phyloP scores from a whole-genome alignment of 2,113 vertebrate species.

The Pelmatolapia mariae region DNA sequence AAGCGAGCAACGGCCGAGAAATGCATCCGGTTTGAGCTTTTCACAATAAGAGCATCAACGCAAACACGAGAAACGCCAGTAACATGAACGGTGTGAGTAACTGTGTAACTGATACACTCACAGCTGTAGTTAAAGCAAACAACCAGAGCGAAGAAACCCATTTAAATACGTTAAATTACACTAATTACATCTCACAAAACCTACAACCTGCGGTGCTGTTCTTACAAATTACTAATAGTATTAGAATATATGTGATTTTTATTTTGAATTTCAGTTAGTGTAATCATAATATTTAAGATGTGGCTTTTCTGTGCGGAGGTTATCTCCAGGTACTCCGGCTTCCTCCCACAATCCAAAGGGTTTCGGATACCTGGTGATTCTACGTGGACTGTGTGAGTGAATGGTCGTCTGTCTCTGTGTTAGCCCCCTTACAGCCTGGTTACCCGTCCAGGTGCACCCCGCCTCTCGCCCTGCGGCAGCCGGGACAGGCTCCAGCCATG shows the following conservation, averaged over 20 bases:
- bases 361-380: background rate
- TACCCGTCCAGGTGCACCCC: background rate
- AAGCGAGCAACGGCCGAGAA: background rate
- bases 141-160: background rate
- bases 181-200: background rate
- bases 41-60: slow-evolving; percentile 1
- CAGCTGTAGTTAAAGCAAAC: background rate
- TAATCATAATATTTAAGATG: background rate
- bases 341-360: background rate
- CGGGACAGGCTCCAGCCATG: background rate
- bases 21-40: background rate
- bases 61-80: background rate
- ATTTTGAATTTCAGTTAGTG: background rate
- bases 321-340: background rate
- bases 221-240: background rate
- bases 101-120: background rate
- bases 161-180: background rate
- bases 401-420: background rate
- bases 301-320: accelerated
- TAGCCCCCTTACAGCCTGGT: background rate
- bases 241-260: background rate
- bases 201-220: background rate
- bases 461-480: background rate
- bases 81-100: background rate
- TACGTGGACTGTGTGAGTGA: background rate